Conservation (phyloP, 92 coral and sea anemone genomes). For the Pocillopora meandrina region DNA sequence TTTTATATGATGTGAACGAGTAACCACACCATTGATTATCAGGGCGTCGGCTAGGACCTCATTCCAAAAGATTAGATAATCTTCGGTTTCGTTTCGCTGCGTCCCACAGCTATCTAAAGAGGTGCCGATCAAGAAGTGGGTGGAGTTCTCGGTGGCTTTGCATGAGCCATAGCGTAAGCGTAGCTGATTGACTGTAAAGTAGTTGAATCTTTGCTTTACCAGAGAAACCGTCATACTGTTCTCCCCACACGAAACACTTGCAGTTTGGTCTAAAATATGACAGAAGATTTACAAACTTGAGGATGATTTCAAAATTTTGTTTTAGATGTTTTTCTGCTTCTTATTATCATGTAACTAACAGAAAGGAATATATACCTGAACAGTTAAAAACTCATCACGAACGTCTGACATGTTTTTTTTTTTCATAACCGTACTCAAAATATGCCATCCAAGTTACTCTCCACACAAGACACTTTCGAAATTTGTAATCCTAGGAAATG, state of each 20-base stretch:
- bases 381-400: too few relatives aligned
- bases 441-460: too few relatives aligned
- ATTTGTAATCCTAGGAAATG: too few relatives aligned
- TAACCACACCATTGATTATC: background rate
- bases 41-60: background rate
- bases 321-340: background rate
- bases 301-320: background rate
- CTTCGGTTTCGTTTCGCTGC: background rate
- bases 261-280: constrained; percentile 30
- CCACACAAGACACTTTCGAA: too few relatives aligned
- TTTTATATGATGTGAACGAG: constrained; percentile 11
- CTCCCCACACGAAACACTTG: constrained; percentile 20
- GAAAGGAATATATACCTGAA: too few relatives aligned
- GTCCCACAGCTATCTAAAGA: constrained; percentile 13
- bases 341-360: too few relatives aligned
- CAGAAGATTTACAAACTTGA: background rate
- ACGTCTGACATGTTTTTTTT: too few relatives aligned
- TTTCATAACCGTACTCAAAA: background rate
- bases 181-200: constrained; percentile 8
- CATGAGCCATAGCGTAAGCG: constrained; percentile 39
- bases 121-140: constrained; percentile 4
- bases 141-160: constrained; percentile 28
- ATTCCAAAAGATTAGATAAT: background rate
- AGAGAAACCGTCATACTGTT: constrained; percentile 29
- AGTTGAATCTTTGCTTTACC: constrained; percentile 7